Evolutionary conservation across 2,797 vertebrate genomes (phyloP).

Genomic region (Crax fasciolata): DNA sequence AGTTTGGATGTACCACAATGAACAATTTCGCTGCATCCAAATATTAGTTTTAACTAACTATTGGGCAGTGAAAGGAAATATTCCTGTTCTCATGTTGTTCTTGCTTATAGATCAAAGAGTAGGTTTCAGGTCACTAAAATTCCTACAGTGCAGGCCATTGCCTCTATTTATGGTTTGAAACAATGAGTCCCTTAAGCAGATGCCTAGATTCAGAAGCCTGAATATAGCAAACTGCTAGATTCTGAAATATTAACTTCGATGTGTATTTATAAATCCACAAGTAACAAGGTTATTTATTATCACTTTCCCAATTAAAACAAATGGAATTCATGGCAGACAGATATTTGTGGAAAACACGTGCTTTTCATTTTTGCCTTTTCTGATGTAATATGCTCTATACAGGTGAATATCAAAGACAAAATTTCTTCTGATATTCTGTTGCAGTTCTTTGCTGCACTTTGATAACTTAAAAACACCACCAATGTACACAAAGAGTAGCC

Average conservation of each 20-base stretch:
- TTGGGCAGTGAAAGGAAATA: background rate
- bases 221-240: background rate
- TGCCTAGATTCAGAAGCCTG: background rate
- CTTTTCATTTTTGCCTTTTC: background rate
- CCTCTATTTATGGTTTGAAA: slow-evolving; percentile 27
- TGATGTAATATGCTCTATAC: background rate
- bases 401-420: background rate
- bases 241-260: background rate
- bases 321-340: background rate
- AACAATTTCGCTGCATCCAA: background rate
- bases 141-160: background rate
- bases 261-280: background rate
- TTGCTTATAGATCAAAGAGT: slow-evolving; percentile 24
- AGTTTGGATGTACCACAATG: background rate
- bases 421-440: background rate
- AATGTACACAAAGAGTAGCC: slow-evolving; percentile 22
- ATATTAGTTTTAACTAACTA: background rate
- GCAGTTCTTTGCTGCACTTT: background rate
- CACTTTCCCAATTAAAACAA: background rate
- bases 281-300: background rate
- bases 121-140: background rate
- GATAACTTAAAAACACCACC: slow-evolving; percentile 3
- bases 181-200: background rate
- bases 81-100: background rate
- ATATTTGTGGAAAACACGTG: background rate